Conservation (phyloP, 2,888 invertebrate species). For the Hypsopygia costalis region DNA sequence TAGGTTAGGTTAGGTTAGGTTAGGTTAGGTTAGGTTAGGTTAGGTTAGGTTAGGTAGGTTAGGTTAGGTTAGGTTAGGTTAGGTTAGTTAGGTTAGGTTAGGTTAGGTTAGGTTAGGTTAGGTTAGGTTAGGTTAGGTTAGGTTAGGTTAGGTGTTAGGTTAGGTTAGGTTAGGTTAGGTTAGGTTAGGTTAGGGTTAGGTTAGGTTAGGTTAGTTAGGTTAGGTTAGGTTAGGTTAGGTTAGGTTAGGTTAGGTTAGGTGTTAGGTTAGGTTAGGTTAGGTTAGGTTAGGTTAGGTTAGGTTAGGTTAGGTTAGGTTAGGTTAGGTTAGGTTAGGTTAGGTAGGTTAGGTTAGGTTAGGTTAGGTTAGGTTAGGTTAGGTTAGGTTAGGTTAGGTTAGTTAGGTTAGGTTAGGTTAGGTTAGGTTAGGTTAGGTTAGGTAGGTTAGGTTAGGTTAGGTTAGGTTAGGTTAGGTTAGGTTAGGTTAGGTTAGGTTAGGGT, state of each 20-base stretch:
- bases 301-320: slow-evolving; percentile 14
- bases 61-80: slow-evolving; percentile 18
- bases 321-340: slow-evolving; percentile 12
- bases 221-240: slow-evolving; percentile 23
- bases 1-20: slow-evolving; percentile 17
- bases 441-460: no score
- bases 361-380: slow-evolving; percentile 12
- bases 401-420: slow-evolving; percentile 15
- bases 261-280: no score
- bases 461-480: slow-evolving; percentile 15
- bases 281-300: slow-evolving; percentile 15
- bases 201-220: slow-evolving; percentile 23
- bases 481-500: no score
- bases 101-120: slow-evolving; percentile 17
- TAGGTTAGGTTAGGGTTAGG: no score
- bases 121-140: slow-evolving; percentile 18
- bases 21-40: slow-evolving; percentile 20
- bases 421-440: slow-evolving; percentile 15
- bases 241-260: no score
- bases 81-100: slow-evolving; percentile 16
- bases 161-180: no score
- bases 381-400: slow-evolving; percentile 15
- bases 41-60: slow-evolving; percentile 14
- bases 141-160: no score
- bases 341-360: no score